These are phyloP conservation scores for Eledona agricola DNA, from an alignment of 2,888 invertebrate species.

Conservation along the genomic window DNA sequence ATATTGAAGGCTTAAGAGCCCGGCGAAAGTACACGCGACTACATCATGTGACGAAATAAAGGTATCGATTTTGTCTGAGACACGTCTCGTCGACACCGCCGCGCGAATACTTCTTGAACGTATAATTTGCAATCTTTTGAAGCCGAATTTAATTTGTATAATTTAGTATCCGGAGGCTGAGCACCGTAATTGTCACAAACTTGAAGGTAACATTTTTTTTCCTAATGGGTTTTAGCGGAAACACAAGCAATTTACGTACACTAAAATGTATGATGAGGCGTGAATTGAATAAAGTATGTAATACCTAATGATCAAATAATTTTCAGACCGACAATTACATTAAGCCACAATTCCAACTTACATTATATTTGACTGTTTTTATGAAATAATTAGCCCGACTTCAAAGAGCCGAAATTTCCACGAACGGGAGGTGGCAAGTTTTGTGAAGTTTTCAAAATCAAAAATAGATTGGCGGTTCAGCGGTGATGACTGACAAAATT, in stretches of 20 bases:
- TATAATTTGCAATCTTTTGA: conserved; percentile 1
- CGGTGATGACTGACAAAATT: conserved; percentile 45
- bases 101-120: conserved; percentile 19
- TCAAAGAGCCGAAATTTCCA: conserved; percentile 1
- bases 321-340: conserved; percentile 31
- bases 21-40: conserved; percentile 50
- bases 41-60: conserved; percentile 59
- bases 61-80: conserved; percentile 37
- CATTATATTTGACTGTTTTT: conserved; percentile 17
- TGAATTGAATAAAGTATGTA: conserved; percentile 25
- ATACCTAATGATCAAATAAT: conserved; percentile 23
- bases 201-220: conserved; percentile 4
- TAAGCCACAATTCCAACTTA: conserved; percentile 15
- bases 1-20: conserved; percentile 48
- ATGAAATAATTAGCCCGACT: conserved; percentile 24
- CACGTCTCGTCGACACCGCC: conserved; percentile 28
- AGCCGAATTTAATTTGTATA: not conserved
- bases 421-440: not conserved
- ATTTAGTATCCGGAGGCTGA: not conserved
- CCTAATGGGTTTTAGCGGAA: conserved; percentile 22
- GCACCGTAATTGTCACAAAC: not conserved
- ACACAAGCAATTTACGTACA: conserved; percentile 27
- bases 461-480: conserved; percentile 47
- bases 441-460: conserved; percentile 8
- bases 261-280: conserved; percentile 18